Evolutionary conservation across 2,113 vertebrate genomes (phyloP), one percentile per base, ranked within the genome.

Genomic region (Dunckerocampus dactyliophorus): DNA sequence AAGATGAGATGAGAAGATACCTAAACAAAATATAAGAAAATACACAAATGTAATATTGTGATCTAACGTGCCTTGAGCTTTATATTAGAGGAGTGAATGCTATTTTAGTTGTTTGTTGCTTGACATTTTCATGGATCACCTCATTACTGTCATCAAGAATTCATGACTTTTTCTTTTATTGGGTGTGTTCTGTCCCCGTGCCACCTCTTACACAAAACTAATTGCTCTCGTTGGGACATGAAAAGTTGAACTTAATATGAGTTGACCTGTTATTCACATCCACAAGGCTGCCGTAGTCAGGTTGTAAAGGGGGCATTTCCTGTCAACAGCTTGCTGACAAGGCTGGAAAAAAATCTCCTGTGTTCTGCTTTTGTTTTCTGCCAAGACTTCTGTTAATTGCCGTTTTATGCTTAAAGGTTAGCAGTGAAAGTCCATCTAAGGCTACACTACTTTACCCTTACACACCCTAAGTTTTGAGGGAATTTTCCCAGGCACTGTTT

Each of bases 221-320:
- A 87, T 88, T 88, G 85, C 87, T 87, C 79, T 85, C 85, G 67
- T 80, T 84, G 87, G 86, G 85, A 87, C 69, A 83, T 85, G 80
- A 79, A 79, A 69, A 84, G 74, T 82, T 84, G 71, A 85, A 81
- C 70, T 67, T 85, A 74, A 84, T 84, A 77, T 80, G 62, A 82
- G 71, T 62, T 84, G 84, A 83, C 76, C 80, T 63, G 78, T 69
- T 80, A 57, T 75, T 81, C 68, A 76, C 81, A 70, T 82, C 28
- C 71, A 42, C 58, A 56, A 76, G 62, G 58, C 72, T 74, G 72
- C 74, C 62, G 62, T 64, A 67, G 65, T 78, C 58, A 71, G 74
- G 67, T 72, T 55, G 65, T 71, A 68, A 74, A 74, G 47, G 51
- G 43, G 54, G 61, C 52, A 14, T 58, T 77, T 82, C 65, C 76